Conservation (phyloP, 2,888 invertebrate species). For the Melanchra persicariae region DNA sequence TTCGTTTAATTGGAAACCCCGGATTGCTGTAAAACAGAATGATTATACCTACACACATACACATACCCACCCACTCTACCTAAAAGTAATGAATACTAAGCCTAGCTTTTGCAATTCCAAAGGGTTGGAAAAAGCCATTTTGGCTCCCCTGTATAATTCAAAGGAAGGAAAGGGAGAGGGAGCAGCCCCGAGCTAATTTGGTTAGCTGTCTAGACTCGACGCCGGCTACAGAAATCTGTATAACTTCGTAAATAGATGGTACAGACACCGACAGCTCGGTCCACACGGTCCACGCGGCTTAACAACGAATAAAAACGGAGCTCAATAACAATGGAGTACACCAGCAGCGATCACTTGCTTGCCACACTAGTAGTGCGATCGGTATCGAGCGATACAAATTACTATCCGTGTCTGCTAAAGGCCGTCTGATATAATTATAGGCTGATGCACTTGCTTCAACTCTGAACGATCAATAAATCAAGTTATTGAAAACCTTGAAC, state of each 20-base stretch:
- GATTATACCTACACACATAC: not conserved
- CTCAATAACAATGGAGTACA: constrained; percentile 11
- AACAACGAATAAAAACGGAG: not conserved
- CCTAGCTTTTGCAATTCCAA: not conserved
- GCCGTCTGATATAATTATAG: constrained; percentile 11
- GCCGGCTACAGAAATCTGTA: not conserved
- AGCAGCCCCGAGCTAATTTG: not conserved
- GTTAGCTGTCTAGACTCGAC: constrained; percentile 13
- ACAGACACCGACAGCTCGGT: too few species aligned
- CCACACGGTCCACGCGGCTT: not conserved
- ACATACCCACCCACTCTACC: not conserved
- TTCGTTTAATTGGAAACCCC: not conserved
- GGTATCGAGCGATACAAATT: constrained; percentile 24
- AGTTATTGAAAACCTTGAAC: not conserved
- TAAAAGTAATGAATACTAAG: constrained; percentile 1
- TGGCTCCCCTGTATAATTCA: not conserved
- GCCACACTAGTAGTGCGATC: constrained; percentile 25
- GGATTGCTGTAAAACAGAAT: not conserved
- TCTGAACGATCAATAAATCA: not conserved
- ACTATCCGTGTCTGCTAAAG: not conserved
- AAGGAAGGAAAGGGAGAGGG: not conserved
- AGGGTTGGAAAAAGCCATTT: not conserved
- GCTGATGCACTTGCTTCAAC: constrained; percentile 9
- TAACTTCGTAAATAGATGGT: not conserved
- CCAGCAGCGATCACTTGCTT: constrained; percentile 27